These are phyloP conservation scores for Bombus cullumanus DNA, from an alignment of 1,140 invertebrate genomes.

Conservation along the genomic window DNA sequence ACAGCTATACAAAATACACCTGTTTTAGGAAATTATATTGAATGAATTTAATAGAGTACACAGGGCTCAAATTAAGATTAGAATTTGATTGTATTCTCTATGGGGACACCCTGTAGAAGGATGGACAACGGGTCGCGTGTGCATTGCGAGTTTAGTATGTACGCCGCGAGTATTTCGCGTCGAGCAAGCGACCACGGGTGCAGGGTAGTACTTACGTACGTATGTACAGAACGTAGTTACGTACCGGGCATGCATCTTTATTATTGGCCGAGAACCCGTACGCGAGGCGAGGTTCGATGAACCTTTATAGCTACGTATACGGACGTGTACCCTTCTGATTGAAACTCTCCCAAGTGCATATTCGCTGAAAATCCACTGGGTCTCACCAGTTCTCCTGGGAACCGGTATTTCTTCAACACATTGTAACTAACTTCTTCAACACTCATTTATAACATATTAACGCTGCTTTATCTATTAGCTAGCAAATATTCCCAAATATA, in stretches of 20 bases:
- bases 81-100: background rate
- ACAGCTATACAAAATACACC: no score
- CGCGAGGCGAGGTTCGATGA: constrained; percentile 66
- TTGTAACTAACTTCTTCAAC: background rate
- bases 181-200: constrained; percentile 42
- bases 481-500: background rate
- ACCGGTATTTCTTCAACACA: background rate
- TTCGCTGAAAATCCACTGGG: constrained; percentile 56
- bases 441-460: background rate
- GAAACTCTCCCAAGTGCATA: constrained; percentile 38
- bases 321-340: constrained; percentile 58
- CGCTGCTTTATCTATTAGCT: background rate
- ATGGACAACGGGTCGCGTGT: background rate
- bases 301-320: constrained; percentile 59
- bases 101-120: constrained; percentile 32
- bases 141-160: constrained; percentile 25
- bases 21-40: background rate
- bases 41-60: background rate
- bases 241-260: constrained; percentile 70
- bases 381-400: constrained; percentile 18
- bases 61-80: background rate
- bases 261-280: constrained; percentile 68
- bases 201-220: constrained; percentile 64
- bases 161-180: constrained; percentile 20
- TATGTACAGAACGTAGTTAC: constrained; percentile 69